Percentiles rank a stretch among this genome's conserved stretches.
phyloP scores from a whole-genome alignment of 2,888 invertebrate genomes.

The Troides helena region DNA sequence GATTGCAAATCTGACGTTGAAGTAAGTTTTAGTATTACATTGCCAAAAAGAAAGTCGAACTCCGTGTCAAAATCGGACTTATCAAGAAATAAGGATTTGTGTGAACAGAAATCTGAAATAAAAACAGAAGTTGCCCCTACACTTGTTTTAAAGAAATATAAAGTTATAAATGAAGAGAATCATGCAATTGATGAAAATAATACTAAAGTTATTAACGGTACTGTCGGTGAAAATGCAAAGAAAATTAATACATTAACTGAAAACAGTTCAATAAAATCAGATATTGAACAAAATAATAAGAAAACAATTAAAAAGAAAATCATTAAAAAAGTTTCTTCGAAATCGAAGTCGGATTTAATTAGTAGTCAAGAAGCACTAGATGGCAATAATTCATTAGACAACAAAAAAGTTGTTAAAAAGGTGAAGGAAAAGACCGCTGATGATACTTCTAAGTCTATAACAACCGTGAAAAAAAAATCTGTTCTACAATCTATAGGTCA shows the following conservation, averaged over 20 bases:
- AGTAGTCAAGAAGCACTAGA: slow-evolving; percentile 53
- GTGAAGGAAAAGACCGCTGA: slow-evolving; percentile 62
- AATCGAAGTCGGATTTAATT: slow-evolving; percentile 66
- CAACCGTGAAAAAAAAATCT: slow-evolving; percentile 80
- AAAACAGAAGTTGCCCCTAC: slow-evolving; percentile 41
- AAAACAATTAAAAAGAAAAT: slow-evolving; percentile 73
- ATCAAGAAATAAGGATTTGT: slow-evolving; percentile 38
- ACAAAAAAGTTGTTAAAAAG: slow-evolving; percentile 71
- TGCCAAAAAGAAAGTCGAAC: slow-evolving; percentile 60
- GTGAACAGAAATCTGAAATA: slow-evolving; percentile 37
- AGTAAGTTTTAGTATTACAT: slow-evolving; percentile 72
- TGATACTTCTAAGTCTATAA: slow-evolving; percentile 51
- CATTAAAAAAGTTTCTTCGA: slow-evolving; percentile 70
- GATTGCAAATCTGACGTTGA: slow-evolving; percentile 62
- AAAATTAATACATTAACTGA: slow-evolving; percentile 48
- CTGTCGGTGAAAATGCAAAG: slow-evolving; percentile 47
- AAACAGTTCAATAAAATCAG: slow-evolving; percentile 48
- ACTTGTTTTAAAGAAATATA: slow-evolving; percentile 64
- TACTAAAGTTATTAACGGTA: slow-evolving; percentile 42
- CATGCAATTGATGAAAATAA: slow-evolving; percentile 44
- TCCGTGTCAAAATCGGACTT: slow-evolving; percentile 44
- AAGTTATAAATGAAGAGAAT: slow-evolving; percentile 49
- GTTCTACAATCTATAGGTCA: slow-evolving; percentile 89
- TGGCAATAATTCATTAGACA: slow-evolving; percentile 54
- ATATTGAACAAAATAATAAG: slow-evolving; percentile 57